A percentile compares a stretch with the other conserved stretches of the same genome.
phyloP scores from a whole-genome alignment of 2,113 vertebrate species.

The Salvelinus fontinalis region DNA sequence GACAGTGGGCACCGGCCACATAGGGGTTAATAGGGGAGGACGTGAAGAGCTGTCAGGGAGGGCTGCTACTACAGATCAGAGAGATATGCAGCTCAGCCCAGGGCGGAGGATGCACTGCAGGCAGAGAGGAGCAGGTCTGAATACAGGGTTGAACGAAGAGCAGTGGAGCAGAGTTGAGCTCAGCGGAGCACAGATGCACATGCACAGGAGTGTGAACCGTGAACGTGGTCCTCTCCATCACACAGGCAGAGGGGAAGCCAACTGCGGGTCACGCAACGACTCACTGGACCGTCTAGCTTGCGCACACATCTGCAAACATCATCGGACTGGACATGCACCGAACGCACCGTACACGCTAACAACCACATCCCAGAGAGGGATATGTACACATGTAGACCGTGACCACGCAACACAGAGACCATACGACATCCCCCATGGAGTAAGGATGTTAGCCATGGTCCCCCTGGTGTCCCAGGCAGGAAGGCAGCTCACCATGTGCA shows the following conservation, averaged over 20 bases:
- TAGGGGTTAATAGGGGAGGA: neutral
- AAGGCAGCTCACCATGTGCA: constrained; percentile 89
- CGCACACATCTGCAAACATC: neutral
- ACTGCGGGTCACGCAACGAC: constrained; percentile 25
- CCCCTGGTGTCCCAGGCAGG: neutral
- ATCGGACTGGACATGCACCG: constrained; percentile 4
- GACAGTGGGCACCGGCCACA: neutral
- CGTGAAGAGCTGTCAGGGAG: neutral
- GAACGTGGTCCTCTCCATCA: constrained; percentile 23
- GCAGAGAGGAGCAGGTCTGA: neutral
- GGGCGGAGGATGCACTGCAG: neutral
- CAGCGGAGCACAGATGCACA: constrained; percentile 16
- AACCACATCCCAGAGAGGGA: no score
- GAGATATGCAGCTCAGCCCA: neutral
- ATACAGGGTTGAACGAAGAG: neutral
- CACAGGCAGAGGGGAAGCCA: constrained; percentile 12
- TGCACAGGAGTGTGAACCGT: constrained; percentile 34
- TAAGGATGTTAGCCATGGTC: neutral
- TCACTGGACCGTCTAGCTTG: neutral
- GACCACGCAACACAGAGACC: constrained; percentile 8
- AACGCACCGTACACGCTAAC: no score
- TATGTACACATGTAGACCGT: neutral
- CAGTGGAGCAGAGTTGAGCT: constrained; percentile 4
- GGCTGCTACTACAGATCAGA: neutral
- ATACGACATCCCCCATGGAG: neutral